Percentiles rank a stretch among this genome's conserved stretches.
Conservation (phyloP, 2,113 vertebrate species). For the Mionectes macconnelli region DNA sequence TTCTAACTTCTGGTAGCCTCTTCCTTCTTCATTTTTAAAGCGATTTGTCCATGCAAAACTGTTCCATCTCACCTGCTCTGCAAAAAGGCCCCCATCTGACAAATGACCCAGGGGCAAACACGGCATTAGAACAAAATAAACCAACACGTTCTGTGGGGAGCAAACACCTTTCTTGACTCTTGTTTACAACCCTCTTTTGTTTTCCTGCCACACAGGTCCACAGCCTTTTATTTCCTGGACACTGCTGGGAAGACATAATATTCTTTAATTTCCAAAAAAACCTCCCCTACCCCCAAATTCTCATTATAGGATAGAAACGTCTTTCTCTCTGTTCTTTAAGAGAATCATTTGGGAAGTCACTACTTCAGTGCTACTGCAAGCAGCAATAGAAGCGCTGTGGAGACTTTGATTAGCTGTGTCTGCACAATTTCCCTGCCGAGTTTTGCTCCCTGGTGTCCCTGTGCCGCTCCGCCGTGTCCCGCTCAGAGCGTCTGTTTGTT, state of each 20-base stretch:
- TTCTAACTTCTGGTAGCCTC: neutral
- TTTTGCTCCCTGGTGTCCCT: neutral
- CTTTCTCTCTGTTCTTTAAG: neutral
- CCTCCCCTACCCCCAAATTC: neutral
- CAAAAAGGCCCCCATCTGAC: neutral
- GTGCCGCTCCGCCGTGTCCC: neutral
- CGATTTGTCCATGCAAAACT: neutral
- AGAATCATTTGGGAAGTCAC: neutral
- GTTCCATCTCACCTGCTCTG: neutral
- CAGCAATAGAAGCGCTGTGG: neutral
- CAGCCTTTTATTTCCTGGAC: neutral
- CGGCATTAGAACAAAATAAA: neutral
- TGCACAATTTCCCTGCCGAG: neutral
- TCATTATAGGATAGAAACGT: neutral
- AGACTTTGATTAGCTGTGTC: neutral
- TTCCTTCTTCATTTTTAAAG: neutral
- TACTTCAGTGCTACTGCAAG: neutral
- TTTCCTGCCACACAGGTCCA: neutral
- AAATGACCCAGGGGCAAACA: neutral
- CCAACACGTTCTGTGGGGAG: neutral
- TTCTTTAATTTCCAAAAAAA: neutral
- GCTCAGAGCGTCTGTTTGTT: slow-evolving; percentile 18
- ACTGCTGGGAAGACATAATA: neutral
- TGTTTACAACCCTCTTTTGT: neutral
- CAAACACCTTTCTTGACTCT: neutral